Evolutionary conservation across 2,113 vertebrate species (phyloP).

Genomic region (Herpetotheres cachinnans): DNA sequence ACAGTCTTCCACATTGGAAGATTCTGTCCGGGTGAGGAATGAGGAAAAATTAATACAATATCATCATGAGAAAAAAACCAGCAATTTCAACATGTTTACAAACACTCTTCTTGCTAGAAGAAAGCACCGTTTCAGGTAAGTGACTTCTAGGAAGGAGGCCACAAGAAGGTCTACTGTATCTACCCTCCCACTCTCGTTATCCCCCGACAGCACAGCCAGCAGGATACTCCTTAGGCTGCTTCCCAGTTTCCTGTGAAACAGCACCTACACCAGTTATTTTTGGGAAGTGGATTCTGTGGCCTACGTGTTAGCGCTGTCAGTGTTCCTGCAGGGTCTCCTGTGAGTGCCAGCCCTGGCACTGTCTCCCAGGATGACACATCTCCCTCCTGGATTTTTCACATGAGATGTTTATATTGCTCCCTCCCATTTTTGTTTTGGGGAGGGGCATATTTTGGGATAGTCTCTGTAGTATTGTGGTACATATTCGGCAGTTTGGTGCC

Average conservation of each 20-base stretch:
- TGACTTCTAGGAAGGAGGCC: background rate
- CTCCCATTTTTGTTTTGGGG: background rate
- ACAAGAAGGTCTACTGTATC: background rate
- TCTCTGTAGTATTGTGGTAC: background rate
- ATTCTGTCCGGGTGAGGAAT: background rate
- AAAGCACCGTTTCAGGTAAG: conserved; percentile 45
- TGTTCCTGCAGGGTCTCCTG: background rate
- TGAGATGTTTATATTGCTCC: background rate
- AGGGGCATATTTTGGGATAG: background rate
- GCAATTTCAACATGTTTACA: background rate
- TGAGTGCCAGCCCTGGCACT: background rate
- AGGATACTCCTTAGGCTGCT: background rate
- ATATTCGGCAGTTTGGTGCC: background rate
- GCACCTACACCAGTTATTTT: background rate
- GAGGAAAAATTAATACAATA: background rate
- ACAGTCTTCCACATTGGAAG: background rate
- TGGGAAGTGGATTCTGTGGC: background rate
- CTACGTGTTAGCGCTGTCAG: background rate
- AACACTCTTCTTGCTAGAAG: background rate
- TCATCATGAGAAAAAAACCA: background rate
- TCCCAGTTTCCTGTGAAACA: background rate
- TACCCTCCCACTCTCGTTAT: background rate
- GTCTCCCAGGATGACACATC: background rate
- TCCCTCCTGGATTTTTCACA: background rate
- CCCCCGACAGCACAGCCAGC: background rate